phyloP scores from a whole-genome alignment of 64 coral and sea anemone species.

The Dendronephthya gigantea region DNA sequence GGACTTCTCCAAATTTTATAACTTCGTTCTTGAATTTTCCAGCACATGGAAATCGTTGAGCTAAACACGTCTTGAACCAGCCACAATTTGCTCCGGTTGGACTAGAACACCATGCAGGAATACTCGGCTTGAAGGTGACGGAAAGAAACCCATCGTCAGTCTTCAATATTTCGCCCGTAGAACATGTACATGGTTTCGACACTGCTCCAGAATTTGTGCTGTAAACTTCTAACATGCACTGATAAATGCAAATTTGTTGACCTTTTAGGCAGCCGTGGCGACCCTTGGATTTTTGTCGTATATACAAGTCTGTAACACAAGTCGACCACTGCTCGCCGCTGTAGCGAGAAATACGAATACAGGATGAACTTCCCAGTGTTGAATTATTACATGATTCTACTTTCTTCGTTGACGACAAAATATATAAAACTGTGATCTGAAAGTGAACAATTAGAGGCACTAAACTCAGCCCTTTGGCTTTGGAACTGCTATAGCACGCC shows the following conservation, averaged over 20 bases:
- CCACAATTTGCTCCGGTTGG: constrained; percentile 34
- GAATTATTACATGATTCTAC: not conserved
- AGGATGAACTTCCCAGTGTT: not conserved
- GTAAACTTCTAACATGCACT: constrained; percentile 42
- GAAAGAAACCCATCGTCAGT: no score
- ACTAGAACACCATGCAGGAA: constrained; percentile 29
- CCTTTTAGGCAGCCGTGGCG: not conserved
- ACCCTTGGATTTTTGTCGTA: constrained; percentile 35
- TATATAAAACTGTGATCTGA: no score
- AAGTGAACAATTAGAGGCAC: no score
- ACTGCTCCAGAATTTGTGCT: not conserved
- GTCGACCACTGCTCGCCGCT: constrained; percentile 40
- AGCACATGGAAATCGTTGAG: constrained; percentile 31
- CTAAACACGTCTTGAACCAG: constrained; percentile 65
- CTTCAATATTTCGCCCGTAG: not conserved
- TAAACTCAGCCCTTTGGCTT: no score
- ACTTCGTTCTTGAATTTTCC: constrained; percentile 35
- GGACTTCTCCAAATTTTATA: constrained; percentile 35
- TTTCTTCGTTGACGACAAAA: no score
- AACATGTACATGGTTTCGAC: constrained; percentile 30
- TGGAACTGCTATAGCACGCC: no score
- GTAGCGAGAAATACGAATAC: not conserved
- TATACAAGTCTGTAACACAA: constrained; percentile 47
- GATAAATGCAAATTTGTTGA: constrained; percentile 25
- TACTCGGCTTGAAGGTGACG: not conserved